Conservation (phyloP, 2,797 vertebrate genomes). For the Falco berigora region DNA sequence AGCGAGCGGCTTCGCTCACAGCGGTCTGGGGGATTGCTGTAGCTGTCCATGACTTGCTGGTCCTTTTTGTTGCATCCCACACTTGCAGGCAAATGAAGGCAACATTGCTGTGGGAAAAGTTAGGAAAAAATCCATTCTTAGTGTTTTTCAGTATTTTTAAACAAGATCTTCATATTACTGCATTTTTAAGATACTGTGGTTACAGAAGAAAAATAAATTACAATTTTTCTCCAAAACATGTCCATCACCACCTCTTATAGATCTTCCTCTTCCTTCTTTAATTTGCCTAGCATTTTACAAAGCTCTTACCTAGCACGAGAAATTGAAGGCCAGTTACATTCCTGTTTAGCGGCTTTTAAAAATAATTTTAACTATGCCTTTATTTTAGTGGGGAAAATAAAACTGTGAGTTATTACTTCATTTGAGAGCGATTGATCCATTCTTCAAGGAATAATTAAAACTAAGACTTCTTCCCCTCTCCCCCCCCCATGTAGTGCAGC, state of each 20-base stretch:
- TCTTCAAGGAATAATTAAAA: not conserved
- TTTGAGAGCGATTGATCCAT: not conserved
- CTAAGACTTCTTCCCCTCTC: not conserved
- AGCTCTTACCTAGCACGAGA: not conserved
- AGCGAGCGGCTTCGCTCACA: not conserved
- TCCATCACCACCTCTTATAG: not conserved
- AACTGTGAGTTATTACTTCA: not conserved
- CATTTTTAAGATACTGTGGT: not conserved
- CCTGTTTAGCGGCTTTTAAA: not conserved
- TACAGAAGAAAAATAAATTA: not conserved
- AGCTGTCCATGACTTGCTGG: not conserved
- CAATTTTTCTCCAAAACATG: not conserved
- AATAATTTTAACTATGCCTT: not conserved
- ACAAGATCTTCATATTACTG: not conserved
- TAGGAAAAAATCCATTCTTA: fast-evolving
- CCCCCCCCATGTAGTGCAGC: fast-evolving
- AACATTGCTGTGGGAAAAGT: fast-evolving
- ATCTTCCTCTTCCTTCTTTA: fast-evolving
- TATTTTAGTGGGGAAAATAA: not conserved
- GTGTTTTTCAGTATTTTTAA: not conserved
- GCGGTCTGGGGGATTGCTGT: not conserved
- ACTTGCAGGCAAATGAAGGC: not conserved
- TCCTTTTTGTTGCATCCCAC: fast-evolving
- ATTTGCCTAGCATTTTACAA: not conserved
- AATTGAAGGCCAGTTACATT: not conserved